phyloP scores from a whole-genome alignment of 2,797 vertebrate genomes.

The Todus mexicanus region DNA sequence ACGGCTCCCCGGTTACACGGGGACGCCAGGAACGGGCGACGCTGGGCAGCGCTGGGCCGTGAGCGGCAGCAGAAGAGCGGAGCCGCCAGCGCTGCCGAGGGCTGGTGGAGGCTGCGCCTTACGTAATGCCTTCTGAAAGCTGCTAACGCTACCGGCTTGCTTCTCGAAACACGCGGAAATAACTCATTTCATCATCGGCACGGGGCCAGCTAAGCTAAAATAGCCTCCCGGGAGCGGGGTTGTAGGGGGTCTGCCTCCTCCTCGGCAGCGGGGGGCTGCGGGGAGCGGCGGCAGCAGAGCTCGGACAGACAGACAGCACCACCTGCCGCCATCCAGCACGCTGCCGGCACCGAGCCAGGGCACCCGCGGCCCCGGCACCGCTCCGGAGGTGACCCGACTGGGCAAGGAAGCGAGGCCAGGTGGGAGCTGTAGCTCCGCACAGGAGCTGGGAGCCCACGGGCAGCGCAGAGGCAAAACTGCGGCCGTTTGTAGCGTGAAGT shows the following conservation, averaged over 20 bases:
- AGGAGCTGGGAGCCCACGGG: not conserved
- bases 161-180: not conserved
- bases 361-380: not conserved
- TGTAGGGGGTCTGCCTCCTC: not conserved
- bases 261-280: rapidly evolving
- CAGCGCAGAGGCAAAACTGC: not conserved
- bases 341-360: not conserved
- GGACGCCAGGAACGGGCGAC: not conserved
- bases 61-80: not conserved
- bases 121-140: not conserved
- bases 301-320: constrained; percentile 24
- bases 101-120: not conserved
- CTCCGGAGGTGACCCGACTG: rapidly evolving
- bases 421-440: not conserved
- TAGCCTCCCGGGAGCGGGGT: not conserved
- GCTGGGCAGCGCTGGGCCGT: rapidly evolving
- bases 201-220: not conserved
- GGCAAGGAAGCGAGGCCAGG: not conserved
- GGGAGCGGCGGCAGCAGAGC: not conserved
- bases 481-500: rapidly evolving
- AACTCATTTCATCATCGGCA: not conserved
- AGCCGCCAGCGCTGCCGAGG: not conserved
- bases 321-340: constrained; percentile 23
- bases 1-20: rapidly evolving
- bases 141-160: not conserved